These are phyloP conservation scores for Ibidorhyncha struthersii DNA, from an alignment of 2,113 vertebrate species.

Conservation along the genomic window DNA sequence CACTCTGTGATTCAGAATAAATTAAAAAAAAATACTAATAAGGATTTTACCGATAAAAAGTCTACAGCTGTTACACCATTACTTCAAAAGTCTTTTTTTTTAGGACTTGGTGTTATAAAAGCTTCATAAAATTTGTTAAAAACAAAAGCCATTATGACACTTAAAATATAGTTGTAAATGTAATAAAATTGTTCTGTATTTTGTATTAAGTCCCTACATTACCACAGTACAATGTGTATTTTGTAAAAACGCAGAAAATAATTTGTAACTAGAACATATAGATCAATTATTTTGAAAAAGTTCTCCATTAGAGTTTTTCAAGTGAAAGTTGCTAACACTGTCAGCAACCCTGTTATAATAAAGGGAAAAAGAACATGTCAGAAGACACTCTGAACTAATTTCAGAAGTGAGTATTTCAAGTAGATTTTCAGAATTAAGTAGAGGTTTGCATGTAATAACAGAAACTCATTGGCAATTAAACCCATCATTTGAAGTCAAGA, in stretches of 20 bases:
- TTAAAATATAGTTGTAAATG: not conserved
- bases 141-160: fast-evolving
- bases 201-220: not conserved
- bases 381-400: not conserved
- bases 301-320: not conserved
- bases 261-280: not conserved
- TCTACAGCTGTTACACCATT: not conserved
- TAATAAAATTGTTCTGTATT: not conserved
- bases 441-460: not conserved
- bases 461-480: not conserved
- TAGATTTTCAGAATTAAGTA: not conserved
- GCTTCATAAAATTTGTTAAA: not conserved
- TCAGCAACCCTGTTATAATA: not conserved
- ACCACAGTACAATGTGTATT: fast-evolving
- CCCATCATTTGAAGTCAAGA: not conserved
- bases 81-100: fast-evolving
- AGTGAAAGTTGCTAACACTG: fast-evolving
- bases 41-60: not conserved
- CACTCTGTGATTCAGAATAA: not conserved
- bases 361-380: not conserved
- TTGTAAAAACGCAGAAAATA: not conserved
- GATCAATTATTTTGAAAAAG: not conserved
- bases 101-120: not conserved
- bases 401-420: not conserved
- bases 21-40: not conserved